A percentile compares a stretch with the other conserved stretches of the same genome.
Evolutionary conservation across 2,888 invertebrate genomes (phyloP).

Genomic region (Flexamia atlantica): DNA sequence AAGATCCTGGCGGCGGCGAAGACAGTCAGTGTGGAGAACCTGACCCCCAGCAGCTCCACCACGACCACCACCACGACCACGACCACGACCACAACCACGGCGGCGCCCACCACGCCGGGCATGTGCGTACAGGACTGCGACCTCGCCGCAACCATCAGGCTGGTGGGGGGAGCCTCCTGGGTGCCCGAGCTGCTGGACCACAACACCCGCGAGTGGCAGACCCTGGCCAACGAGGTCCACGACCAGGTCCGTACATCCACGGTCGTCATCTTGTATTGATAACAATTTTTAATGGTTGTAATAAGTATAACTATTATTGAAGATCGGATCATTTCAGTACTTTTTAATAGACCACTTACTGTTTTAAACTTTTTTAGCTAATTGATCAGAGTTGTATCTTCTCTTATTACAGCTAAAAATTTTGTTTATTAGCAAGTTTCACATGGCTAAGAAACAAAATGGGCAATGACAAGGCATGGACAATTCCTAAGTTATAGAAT

Average conservation of each 20-base stretch:
- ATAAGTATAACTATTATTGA: no score
- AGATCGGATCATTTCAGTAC: no score
- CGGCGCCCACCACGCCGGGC: constrained; percentile 86
- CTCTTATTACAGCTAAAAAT: no score
- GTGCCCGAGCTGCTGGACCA: constrained; percentile 91
- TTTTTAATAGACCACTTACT: no score
- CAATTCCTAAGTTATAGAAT: no score
- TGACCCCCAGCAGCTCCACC: constrained; percentile 77
- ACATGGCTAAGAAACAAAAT: no score
- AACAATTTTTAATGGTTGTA: no score
- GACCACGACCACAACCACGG: constrained; percentile 84
- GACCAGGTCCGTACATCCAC: constrained; percentile 81
- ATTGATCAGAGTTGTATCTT: no score
- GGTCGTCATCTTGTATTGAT: no score
- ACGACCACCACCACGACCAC: constrained; percentile 83
- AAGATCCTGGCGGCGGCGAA: constrained; percentile 82
- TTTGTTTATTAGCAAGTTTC: no score
- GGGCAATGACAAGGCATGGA: no score
- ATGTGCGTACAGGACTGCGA: constrained; percentile 88
- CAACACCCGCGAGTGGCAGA: constrained; percentile 92
- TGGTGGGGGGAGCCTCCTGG: constrained; percentile 90
- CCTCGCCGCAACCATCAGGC: constrained; percentile 90
- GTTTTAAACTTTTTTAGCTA: no score
- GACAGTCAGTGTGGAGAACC: constrained; percentile 80
- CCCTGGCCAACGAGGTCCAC: constrained; percentile 88